Base-by-base conservation (phyloP, 2,888 invertebrate genomes). In the Pachydiplax longipennis region DNA sequence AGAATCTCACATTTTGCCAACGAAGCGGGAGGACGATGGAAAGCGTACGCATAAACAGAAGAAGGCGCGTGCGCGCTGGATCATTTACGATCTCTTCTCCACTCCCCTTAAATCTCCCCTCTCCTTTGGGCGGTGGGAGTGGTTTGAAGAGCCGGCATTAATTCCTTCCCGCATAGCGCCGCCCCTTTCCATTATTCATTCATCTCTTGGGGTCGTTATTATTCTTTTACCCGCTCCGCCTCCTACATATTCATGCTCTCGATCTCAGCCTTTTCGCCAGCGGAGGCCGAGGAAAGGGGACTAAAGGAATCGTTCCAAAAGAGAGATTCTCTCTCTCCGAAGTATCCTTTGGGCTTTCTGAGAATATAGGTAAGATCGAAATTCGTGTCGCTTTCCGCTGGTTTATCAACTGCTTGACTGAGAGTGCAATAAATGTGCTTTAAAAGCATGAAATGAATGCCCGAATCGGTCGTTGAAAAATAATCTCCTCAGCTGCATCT, bases 211-310 rank as follows among this genome's bases (percentile, higher is more conserved):
- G 25, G 82, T 53, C 83, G 15, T 58, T 35, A 83, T 73, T 31
- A 87, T n/a, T 58, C 65, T 61, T 40, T 87, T 61, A 18, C 61
- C 61, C 65, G 87, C 65, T 61, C 40, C 87, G 25, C 73, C 73
- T 65, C 37, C 37, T 87, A 58, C 87, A 87, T 87, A 87, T 87
- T 87, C 87, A 87, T 87, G 35, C 35, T 6, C 83, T 37, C 61
- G 22, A 13, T 65, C 61, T 58, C 87, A 61, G 87, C 87, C 87
- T 61, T 87, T 87, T 87, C 87, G 87, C 87, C 87, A 61, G 35
- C 58, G 82, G 48, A n/a, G 48, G 48, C 13, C n/a, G 48, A 25
- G 82, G n/a, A 12, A 40, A 12, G 48, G 13, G 22, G 82, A 82
- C 18, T 8, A 48, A 12, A 22, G 53, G 58, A 35, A 73, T 13